Evolutionary conservation across 2,888 invertebrate genomes (phyloP), one percentile per base, ranked within the genome.

Genomic region (Pedicia rivosa): DNA sequence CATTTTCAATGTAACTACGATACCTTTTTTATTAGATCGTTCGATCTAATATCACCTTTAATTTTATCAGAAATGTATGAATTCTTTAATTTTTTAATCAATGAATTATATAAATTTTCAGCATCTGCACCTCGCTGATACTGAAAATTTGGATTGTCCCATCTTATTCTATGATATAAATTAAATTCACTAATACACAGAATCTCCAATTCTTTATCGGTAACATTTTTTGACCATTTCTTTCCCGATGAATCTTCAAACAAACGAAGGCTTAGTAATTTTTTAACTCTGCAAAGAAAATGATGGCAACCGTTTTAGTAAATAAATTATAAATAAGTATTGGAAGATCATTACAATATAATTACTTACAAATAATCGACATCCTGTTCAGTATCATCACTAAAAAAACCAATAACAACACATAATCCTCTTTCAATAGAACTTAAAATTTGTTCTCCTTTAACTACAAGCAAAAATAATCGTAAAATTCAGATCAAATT

Each of bases 121-220:
- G 91, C 83, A 42, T 72, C 65, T 2, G 77, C 73, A 0, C 79
- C 75, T 25, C 73, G 70, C 91, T 92, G 92, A 3, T 91, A 79
- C 46, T 86, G 87, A 56, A 88, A 92, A 57, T 91, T 90, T 19
- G 84, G 78, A 54, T 82, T 86, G 54, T 83, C 90, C 25, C 91
- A 91, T 63, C 91, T 88, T 50, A 88, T 62, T 9, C 71, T 69
- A 47, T 78, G 71, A 51, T 82, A 81, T 1, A 91, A 57, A 1
- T 88, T 90, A 51, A 90, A 88, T 59, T 90, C 83, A 45, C 82
- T 83, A 3, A 84, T 68, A 53, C 80, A 81, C 0, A 86, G 59
- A 29, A 86, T 65, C 60, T 84, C 77, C 44, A 68, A 63, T 39
- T 74, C 62, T 45, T 72, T 72, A 41, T 90, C 87, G 44, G 71